These are phyloP conservation scores for Nibea albiflora DNA, from an alignment of 2,113 vertebrate species.

Conservation along the genomic window DNA sequence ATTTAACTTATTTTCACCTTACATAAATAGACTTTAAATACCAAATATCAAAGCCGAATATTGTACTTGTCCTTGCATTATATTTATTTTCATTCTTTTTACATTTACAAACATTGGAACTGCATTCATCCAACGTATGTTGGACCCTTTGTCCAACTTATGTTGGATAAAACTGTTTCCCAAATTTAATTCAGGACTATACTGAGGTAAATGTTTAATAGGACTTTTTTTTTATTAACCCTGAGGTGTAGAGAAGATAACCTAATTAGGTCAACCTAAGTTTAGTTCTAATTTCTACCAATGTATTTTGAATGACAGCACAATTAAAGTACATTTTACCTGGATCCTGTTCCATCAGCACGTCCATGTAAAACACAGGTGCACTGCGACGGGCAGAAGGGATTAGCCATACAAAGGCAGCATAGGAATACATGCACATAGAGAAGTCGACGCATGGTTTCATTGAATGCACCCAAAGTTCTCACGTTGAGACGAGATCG, in stretches of 20 bases:
- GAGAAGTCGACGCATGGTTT: slow-evolving; percentile 86
- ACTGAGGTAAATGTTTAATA: neutral
- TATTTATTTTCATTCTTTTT: neutral
- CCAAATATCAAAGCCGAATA: neutral
- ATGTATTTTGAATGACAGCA: neutral
- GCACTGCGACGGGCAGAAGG: slow-evolving; percentile 95
- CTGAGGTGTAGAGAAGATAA: neutral
- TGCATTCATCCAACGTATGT: neutral
- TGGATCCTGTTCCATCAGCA: slow-evolving; percentile 87
- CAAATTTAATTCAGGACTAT: neutral
- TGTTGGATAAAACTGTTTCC: neutral
- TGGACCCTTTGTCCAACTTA: too few species aligned
- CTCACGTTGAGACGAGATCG: slow-evolving; percentile 64
- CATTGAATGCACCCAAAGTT: slow-evolving; percentile 46
- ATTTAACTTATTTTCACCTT: neutral
- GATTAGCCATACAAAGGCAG: slow-evolving; percentile 75
- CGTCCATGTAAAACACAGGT: slow-evolving; percentile 89
- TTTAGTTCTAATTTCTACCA: neutral
- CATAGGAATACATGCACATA: slow-evolving; percentile 82
- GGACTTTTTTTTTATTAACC: neutral
- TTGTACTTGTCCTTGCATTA: neutral
- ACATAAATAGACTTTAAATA: neutral
- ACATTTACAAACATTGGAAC: neutral
- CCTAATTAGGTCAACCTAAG: neutral
- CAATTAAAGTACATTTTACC: slow-evolving; percentile 80